Base-by-base conservation (phyloP, 2,888 invertebrate genomes). In the Strigamia crassipes region DNA sequence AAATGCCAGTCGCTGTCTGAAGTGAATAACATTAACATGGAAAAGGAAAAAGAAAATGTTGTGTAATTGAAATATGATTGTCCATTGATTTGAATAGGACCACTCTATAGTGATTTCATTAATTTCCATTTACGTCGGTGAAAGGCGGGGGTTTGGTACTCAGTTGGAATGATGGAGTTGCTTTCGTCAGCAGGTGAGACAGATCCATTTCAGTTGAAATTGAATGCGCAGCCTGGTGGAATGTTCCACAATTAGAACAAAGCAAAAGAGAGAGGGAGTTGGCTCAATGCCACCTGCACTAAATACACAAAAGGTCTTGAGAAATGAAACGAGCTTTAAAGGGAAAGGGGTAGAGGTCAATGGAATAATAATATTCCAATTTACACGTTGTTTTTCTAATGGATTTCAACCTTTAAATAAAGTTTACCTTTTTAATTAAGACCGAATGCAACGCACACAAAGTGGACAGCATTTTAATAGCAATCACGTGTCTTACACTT, bases 301-400 rank as follows among this genome's bases (percentile, higher is more conserved):
- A 66, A 66, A 66, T 66, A 66, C 61, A 66, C 61, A 66, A 66
- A 66, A 66, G 61, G 61, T 66, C 61, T 66, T 66, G 61, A 66
- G 61, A 66, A 66, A 66, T 66, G 61, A 66, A 66, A 66, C 61
- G 61, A 66, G 18, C 18, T 66, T 66, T 66, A 66, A 66, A 66
- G 61, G 61, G 61, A 66, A 21, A 66, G 61, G 61, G 61, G 61
- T 66, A 23, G 61, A 66, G 61, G 61, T 66, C 61, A 66, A 66
- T 21, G 61, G 61, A 66, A 66, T 66, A 66, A 66, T 66, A 66
- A 66, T 66, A 66, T 66, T 66, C 61, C 61, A 66, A 66, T 66
- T 66, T 66, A 66, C 61, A 66, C 61, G 61, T 66, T 66, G 61
- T 66, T 66, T 66, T 66, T 66, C 61, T 66, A 66, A 66, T 66